phyloP scores from a whole-genome alignment of 2,797 vertebrate species.

The Hapalemur alaotrensis region DNA sequence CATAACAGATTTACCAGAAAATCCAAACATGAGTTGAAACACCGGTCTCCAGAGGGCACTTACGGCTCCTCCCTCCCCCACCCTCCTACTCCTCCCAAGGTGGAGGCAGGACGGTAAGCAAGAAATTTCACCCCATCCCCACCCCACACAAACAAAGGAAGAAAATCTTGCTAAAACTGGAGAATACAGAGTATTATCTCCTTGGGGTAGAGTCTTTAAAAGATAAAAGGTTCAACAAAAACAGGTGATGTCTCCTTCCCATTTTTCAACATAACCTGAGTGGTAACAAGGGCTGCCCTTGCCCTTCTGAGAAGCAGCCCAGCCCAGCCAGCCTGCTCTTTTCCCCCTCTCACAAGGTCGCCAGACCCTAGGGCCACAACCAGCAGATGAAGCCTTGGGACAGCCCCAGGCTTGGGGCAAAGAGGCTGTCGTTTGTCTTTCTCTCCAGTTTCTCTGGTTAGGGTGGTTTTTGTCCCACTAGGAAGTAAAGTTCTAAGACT shows the following conservation, averaged over 20 bases:
- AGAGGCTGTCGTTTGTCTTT: neutral
- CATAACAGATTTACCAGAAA: neutral
- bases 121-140: neutral
- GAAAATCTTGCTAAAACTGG: neutral
- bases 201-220: neutral
- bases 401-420: neutral
- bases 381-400: neutral
- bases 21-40: neutral
- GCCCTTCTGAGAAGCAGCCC: neutral
- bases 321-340: neutral
- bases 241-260: neutral
- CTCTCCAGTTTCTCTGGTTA: neutral
- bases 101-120: neutral
- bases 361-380: neutral
- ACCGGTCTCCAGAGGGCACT: neutral
- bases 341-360: neutral
- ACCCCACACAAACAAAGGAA: neutral
- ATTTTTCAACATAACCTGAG: neutral
- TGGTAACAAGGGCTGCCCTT: neutral
- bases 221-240: neutral
- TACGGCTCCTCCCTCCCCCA: neutral
- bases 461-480: neutral
- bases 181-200: neutral
- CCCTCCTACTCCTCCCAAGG: neutral
- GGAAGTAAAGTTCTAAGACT: slow-evolving; percentile 12